These are phyloP conservation scores for Parelbella ahira DNA, from an alignment of 2,888 invertebrate species.

Conservation along the genomic window DNA sequence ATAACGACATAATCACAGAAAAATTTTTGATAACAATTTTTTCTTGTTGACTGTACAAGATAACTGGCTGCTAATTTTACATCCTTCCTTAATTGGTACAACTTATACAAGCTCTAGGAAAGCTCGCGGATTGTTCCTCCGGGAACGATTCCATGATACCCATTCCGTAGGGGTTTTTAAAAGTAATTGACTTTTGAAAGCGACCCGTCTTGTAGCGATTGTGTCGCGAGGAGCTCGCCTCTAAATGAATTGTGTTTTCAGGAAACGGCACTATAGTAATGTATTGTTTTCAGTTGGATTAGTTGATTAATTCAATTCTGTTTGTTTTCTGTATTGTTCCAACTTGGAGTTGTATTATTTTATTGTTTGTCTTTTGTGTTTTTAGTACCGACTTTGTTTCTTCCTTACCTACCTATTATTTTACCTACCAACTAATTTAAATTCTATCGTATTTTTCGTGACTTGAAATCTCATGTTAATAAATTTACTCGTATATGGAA, in stretches of 20 bases:
- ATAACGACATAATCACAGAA: too few relatives aligned
- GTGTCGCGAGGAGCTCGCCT: conserved; percentile 5
- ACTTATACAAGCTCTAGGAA: conserved; percentile 29
- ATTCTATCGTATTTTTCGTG: too few relatives aligned
- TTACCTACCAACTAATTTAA: too few relatives aligned
- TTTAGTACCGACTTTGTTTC: too few relatives aligned
- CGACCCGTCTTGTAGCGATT: conserved; percentile 20
- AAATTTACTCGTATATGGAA: too few relatives aligned
- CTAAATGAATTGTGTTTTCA: conserved; percentile 16
- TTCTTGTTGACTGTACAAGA: too few relatives aligned
- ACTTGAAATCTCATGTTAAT: too few relatives aligned
- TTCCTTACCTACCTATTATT: too few relatives aligned
- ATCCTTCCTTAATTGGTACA: neutral
- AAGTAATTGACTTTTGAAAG: conserved; percentile 52
- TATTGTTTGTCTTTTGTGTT: too few relatives aligned
- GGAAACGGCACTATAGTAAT: conserved; percentile 10
- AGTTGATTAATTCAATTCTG: conserved; percentile 5
- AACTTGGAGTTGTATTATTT: too few relatives aligned
- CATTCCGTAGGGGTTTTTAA: conserved; percentile 39
- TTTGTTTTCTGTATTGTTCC: too few relatives aligned
- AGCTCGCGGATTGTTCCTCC: conserved; percentile 30
- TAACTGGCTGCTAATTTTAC: neutral
- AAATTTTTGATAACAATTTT: too few relatives aligned
- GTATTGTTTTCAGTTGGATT: conserved; percentile 8
- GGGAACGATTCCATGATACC: conserved; percentile 30